phyloP scores from a whole-genome alignment of 2,797 vertebrate genomes.

The Chiroxiphia lanceolata region DNA sequence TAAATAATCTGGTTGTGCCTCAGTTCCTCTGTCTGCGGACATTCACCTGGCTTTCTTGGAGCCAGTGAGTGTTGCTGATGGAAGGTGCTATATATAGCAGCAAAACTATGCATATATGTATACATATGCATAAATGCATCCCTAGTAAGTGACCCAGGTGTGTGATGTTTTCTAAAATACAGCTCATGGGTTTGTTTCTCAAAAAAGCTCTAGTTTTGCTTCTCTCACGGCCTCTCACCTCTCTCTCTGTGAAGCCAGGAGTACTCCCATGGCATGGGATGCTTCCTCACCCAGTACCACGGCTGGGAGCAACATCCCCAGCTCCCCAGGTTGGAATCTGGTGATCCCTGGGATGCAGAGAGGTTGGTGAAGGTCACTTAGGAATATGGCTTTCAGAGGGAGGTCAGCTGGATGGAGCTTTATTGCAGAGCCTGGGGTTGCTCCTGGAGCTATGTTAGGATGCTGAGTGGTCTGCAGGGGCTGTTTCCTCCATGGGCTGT shows the following conservation, averaged over 20 bases:
- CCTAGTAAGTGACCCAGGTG: background rate
- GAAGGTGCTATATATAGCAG: conserved; percentile 35
- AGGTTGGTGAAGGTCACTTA: background rate
- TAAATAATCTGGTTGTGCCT: conserved; percentile 58
- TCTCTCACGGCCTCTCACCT: background rate
- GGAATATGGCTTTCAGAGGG: accelerated
- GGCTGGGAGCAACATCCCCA: background rate
- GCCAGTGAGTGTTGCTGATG: background rate
- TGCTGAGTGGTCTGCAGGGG: background rate
- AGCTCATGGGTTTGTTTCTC: background rate
- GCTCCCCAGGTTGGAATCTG: background rate
- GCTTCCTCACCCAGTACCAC: accelerated
- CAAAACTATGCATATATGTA: background rate
- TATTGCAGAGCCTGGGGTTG: background rate
- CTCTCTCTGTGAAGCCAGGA: accelerated
- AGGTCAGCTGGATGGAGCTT: background rate
- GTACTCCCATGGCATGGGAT: accelerated
- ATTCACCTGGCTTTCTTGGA: conserved; percentile 10
- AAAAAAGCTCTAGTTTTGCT: background rate
- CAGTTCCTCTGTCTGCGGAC: conserved; percentile 48
- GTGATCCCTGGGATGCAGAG: background rate
- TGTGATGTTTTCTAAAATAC: background rate
- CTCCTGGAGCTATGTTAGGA: background rate
- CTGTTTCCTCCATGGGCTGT: background rate
- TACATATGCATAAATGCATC: background rate